phyloP scores from a whole-genome alignment of 2,113 vertebrate species.

The Archocentrus centrarchus region DNA sequence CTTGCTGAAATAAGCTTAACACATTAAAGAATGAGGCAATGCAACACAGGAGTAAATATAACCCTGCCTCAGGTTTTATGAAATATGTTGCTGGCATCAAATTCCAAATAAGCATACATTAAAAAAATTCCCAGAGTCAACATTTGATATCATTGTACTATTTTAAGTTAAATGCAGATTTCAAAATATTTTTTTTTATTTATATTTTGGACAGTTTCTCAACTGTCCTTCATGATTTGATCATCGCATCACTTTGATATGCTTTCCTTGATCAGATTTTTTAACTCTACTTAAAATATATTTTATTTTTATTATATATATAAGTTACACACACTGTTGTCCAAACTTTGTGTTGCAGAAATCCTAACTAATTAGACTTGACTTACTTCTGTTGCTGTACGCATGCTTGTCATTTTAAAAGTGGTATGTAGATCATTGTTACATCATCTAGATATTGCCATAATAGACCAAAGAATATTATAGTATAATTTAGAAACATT shows the following conservation, averaged over 20 bases:
- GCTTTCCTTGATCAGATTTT: neutral
- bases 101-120: too few species aligned
- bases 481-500: too few species aligned
- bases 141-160: too few species aligned
- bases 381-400: neutral
- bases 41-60: too few species aligned
- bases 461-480: neutral
- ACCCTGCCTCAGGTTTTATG: too few species aligned
- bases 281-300: neutral
- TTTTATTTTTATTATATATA: neutral
- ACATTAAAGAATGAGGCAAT: too few species aligned
- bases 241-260: neutral
- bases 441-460: neutral
- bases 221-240: neutral
- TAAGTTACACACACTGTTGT: neutral
- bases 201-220: too few species aligned
- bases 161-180: too few species aligned
- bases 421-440: slow-evolving; percentile 12
- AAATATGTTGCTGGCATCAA: too few species aligned
- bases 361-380: neutral
- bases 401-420: neutral
- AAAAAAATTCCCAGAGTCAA: too few species aligned
- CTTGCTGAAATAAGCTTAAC: too few species aligned
- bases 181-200: too few species aligned
- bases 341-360: neutral